These are phyloP conservation scores for Trissolcus brochymenae DNA, from an alignment of 2,888 invertebrate species.

Conservation along the genomic window DNA sequence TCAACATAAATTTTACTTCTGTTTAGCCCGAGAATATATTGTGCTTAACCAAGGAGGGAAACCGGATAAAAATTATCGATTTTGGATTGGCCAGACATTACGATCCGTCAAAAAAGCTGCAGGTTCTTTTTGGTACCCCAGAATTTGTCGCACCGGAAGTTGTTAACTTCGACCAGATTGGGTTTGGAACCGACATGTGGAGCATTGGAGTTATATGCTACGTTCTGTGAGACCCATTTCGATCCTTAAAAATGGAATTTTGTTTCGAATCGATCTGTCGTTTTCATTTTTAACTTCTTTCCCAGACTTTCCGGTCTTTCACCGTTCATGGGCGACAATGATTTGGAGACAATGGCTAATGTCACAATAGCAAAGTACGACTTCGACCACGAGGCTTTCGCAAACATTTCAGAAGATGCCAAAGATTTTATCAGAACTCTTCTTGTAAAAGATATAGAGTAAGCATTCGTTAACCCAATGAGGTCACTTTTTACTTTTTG, in stretches of 20 bases:
- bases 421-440: conserved; percentile 96
- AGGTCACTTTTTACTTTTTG: neutral
- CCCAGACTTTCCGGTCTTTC: conserved; percentile 94
- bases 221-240: conserved; percentile 89
- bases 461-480: conserved; percentile 76
- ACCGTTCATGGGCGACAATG: conserved; percentile 98
- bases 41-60: conserved; percentile 96
- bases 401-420: conserved; percentile 94
- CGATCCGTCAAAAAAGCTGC: conserved; percentile 93
- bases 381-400: conserved; percentile 97
- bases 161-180: conserved; percentile 98
- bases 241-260: neutral
- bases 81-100: conserved; percentile 96
- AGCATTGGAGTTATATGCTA: conserved; percentile 98
- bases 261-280: neutral
- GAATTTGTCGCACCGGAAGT: conserved; percentile 99
- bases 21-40: conserved; percentile 97
- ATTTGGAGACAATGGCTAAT: conserved; percentile 99
- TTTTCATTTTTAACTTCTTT: conserved; percentile 1
- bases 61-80: conserved; percentile 98
- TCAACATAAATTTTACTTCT: conserved; percentile 20
- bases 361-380: conserved; percentile 98
- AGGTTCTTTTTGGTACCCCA: conserved; percentile 97
- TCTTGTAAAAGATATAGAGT: conserved; percentile 94
- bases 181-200: conserved; percentile 99